Evolutionary conservation across 1,140 invertebrate genomes (phyloP).

Genomic region (Diachasma alloeum): DNA sequence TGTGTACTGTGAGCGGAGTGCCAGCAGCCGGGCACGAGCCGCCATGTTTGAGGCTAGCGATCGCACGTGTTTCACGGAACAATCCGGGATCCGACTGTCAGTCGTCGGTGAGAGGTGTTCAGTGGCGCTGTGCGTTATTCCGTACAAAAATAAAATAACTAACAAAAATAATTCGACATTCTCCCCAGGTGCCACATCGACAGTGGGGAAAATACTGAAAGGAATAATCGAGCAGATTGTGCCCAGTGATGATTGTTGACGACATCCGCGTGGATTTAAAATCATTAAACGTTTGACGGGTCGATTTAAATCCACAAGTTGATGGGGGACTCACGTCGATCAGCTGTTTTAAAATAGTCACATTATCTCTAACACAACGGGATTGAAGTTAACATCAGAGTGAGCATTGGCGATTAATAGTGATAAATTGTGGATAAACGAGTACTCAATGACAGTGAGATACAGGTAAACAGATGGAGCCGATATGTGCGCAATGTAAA

Average conservation of each 20-base stretch:
- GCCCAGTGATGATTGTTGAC: no score
- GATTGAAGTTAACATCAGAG: no score
- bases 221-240: no score
- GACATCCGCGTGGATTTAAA: no score
- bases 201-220: no score
- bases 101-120: constrained; percentile 19
- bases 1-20: neutral
- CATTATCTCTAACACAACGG: no score
- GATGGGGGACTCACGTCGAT: neutral
- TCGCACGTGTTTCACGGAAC: constrained; percentile 28
- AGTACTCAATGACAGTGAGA: neutral
- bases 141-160: neutral
- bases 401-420: neutral
- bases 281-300: no score
- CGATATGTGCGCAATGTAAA: constrained; percentile 28
- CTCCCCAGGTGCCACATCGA: neutral
- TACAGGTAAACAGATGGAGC: constrained; percentile 9
- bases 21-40: constrained; percentile 1
- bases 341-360: neutral
- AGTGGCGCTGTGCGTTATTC: constrained; percentile 19
- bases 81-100: constrained; percentile 10
- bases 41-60: constrained; percentile 25
- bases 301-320: neutral
- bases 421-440: neutral
- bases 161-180: neutral